These are phyloP conservation scores for Perca flavescens DNA, from an alignment of 2,113 vertebrate species.

Conservation along the genomic window DNA sequence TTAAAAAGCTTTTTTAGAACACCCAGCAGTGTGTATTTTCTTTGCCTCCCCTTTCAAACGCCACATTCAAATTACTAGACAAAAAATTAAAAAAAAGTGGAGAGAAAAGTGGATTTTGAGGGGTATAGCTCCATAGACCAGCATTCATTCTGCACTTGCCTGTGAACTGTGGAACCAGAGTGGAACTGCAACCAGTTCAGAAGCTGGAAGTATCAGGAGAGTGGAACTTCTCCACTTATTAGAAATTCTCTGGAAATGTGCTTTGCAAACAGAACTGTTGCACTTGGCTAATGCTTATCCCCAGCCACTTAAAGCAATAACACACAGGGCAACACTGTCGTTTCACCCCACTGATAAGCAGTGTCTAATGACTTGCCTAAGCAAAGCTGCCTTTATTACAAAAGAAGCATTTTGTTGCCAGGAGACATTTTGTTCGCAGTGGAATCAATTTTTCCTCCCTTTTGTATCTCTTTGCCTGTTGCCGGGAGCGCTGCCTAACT, in stretches of 20 bases:
- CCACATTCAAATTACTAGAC: no score
- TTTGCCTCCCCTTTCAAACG: no score
- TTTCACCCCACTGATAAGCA: conserved; percentile 39
- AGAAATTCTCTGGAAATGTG: neutral
- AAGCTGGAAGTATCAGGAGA: neutral
- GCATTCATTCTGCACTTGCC: no score
- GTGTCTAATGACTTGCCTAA: conserved; percentile 49
- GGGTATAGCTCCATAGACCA: no score
- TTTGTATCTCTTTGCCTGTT: conserved; percentile 60
- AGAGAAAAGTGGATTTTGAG: no score
- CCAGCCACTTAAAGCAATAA: conserved; percentile 23
- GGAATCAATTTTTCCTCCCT: conserved; percentile 60
- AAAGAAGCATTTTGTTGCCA: conserved; percentile 64
- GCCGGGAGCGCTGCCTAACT: conserved; percentile 48
- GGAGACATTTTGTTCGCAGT: conserved; percentile 59
- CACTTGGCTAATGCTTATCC: conserved; percentile 30
- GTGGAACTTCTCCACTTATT: no score
- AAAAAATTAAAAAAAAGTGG: no score
- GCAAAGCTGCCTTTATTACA: conserved; percentile 65
- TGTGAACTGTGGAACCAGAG: no score
- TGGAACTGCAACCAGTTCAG: no score
- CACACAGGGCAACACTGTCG: neutral
- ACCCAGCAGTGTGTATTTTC: no score
- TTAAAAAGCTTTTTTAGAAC: no score
- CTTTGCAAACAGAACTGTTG: conserved; percentile 33